Evolutionary conservation across 37 sponge, comb jelly and placozoan genomes (phyloP), one percentile per base, ranked within the genome.

Genomic region (Beroe forskalii): DNA sequence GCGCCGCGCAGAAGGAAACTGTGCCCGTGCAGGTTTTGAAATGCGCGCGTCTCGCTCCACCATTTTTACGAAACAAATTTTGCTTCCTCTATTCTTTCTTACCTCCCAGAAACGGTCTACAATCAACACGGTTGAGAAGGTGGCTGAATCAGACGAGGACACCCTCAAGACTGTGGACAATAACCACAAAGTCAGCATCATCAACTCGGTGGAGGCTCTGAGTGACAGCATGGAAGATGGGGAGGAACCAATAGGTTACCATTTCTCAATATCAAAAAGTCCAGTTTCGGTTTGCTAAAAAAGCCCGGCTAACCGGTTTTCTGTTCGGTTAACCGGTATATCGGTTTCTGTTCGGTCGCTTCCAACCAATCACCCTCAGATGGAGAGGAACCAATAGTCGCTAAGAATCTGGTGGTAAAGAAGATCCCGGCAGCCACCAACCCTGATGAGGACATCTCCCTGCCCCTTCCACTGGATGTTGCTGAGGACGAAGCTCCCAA

Each of bases 171-270:
- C 40, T 17, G 75, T 72, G 75, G 75, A 72, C 30, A 32, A 33
- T 4, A 20, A 14, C 12, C 39, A 72, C 22, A 72, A 72, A 37
- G 40, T 3, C 3, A 33, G 40, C 9, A 72, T 72, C 4, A 3
- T 72, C 35, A 3, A 72, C 6, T 72, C 75, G 31, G 75, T 72
- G 39, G 75, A 72, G 75, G 75, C 75, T 1, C 30, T 72, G 37
- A 39, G 39, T 12, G 30, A 37, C 39, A 63, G 66, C 66, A 63
- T 63, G 66, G 66, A 63, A 20, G 66, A 30, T 63, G 25, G 6
- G 66, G 6, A 63, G 23, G 20, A 55, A 55, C 17, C 60, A 55
- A 55, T 20, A 20, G 17, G 17, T 55, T 55, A 20, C 17, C 60
- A 55, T 55, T 55, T 55, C 17, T 17, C 60, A 20, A 55, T 55